Conservation (phyloP, 2,888 invertebrate species). For the Marronus borbonicus region DNA sequence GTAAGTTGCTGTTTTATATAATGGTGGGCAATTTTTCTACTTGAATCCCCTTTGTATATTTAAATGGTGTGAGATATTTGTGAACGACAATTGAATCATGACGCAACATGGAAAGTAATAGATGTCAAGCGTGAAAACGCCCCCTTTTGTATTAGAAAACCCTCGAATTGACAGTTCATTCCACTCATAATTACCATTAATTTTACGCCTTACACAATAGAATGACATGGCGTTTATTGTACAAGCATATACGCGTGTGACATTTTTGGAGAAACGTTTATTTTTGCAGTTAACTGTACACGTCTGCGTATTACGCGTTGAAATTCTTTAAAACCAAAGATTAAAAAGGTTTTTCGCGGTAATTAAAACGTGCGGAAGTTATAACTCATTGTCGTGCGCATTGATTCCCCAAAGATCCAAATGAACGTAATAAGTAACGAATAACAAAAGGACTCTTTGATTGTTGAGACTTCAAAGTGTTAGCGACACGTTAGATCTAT, state of each 20-base stretch:
- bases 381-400: conserved; percentile 69
- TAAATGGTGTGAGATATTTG: neutral
- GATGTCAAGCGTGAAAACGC: conserved; percentile 65
- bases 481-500: conserved; percentile 65
- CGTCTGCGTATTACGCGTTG: neutral
- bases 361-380: conserved; percentile 70
- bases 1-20: too few relatives aligned
- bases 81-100: conserved; percentile 44
- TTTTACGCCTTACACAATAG: conserved; percentile 67
- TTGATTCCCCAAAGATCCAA: conserved; percentile 64
- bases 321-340: conserved; percentile 28
- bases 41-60: too few relatives aligned
- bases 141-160: conserved; percentile 65
- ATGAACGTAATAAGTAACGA: conserved; percentile 70
- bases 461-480: conserved; percentile 69
- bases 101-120: conserved; percentile 61
- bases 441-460: conserved; percentile 70
- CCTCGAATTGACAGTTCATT: conserved; percentile 69
- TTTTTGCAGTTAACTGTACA: conserved; percentile 2
- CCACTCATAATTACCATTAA: conserved; percentile 69
- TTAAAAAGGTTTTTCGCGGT: conserved; percentile 67
- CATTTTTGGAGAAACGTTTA: neutral
- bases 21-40: too few relatives aligned
- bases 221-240: conserved; percentile 43
- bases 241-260: neutral